These are phyloP conservation scores for Muscidifurax raptorellus DNA, from an alignment of 1,140 invertebrate genomes.

Conservation along the genomic window DNA sequence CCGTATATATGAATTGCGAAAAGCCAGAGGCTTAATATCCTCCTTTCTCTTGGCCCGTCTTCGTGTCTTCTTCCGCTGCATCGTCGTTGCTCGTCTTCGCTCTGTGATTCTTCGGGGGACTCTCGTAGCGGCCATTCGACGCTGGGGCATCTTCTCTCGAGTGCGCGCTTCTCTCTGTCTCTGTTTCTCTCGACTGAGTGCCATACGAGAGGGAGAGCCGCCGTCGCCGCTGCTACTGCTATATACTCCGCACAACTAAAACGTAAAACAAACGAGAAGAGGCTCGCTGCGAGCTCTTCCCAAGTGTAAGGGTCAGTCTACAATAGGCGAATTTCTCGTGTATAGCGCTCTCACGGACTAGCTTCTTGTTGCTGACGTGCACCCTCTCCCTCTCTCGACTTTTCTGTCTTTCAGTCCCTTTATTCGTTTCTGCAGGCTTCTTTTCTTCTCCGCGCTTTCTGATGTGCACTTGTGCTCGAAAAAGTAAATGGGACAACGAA, in stretches of 20 bases:
- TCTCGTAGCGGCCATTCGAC: constrained; percentile 40
- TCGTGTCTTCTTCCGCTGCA: constrained; percentile 27
- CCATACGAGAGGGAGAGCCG: not conserved
- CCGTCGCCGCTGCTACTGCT: not conserved
- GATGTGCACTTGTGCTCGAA: constrained; percentile 34
- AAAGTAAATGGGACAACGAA: constrained; percentile 38
- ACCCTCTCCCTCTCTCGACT: not conserved
- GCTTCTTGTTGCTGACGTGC: constrained; percentile 34
- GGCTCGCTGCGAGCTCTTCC: constrained; percentile 17
- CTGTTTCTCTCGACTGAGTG: not conserved
- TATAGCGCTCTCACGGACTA: not conserved
- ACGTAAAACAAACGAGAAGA: constrained; percentile 51
- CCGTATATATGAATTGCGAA: constrained; percentile 29
- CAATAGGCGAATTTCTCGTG: constrained; percentile 38
- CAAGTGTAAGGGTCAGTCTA: constrained; percentile 48
- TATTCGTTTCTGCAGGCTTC: not conserved
- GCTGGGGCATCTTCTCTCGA: constrained; percentile 42
- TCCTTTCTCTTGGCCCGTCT: constrained; percentile 51
- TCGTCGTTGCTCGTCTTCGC: constrained; percentile 20
- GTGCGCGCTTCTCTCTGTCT: not conserved
- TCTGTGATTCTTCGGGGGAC: constrained; percentile 31
- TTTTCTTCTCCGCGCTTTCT: constrained; percentile 8
- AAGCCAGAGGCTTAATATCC: constrained; percentile 55
- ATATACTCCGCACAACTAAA: constrained; percentile 23
- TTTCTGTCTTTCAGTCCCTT: constrained; percentile 3